A percentile compares a stretch with the other conserved stretches of the same genome.
These are phyloP conservation scores for Drosophila lacteicornis DNA, from an alignment of 1,140 invertebrate genomes.

Conservation along the genomic window DNA sequence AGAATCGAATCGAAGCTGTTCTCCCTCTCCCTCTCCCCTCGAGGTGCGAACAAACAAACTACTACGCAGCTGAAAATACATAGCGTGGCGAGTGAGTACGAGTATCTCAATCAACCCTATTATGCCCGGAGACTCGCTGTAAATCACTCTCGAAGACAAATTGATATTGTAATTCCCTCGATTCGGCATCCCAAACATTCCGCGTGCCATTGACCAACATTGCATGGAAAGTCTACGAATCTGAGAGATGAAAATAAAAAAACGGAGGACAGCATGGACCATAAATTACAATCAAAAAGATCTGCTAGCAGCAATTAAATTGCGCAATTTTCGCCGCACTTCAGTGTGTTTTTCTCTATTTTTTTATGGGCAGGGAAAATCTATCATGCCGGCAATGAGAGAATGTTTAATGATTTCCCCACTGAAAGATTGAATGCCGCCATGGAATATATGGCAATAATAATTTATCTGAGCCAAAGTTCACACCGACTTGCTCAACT, in stretches of 20 bases:
- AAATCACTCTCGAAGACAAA: slow-evolving; percentile 51
- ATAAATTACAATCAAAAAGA: slow-evolving; percentile 77
- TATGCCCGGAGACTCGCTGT: slow-evolving; percentile 34
- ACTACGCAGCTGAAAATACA: slow-evolving; percentile 35
- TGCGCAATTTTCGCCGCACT: slow-evolving; percentile 52
- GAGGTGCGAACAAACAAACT: slow-evolving; percentile 57
- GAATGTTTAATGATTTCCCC: slow-evolving; percentile 25
- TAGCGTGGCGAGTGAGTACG: slow-evolving; percentile 1
- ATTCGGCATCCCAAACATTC: slow-evolving; percentile 4
- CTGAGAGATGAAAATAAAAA: slow-evolving; percentile 21
- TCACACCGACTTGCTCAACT: slow-evolving; percentile 37
- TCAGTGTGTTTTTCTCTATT: background rate
- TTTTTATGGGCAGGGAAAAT: slow-evolving; percentile 24
- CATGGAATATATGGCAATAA: slow-evolving; percentile 13
- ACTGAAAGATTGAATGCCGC: slow-evolving; percentile 30
- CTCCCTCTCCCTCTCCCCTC: slow-evolving; percentile 11
- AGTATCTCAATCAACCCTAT: slow-evolving; percentile 41
- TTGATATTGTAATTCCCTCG: slow-evolving; percentile 48
- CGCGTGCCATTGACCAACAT: slow-evolving; percentile 73
- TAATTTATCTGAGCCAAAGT: slow-evolving; percentile 18
- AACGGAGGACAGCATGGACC: slow-evolving; percentile 68
- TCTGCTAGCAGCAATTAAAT: slow-evolving; percentile 75
- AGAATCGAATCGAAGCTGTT: slow-evolving; percentile 56
- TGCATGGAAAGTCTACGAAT: slow-evolving; percentile 17
- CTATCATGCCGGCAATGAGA: slow-evolving; percentile 14